Conservation (phyloP, 1,140 invertebrate genomes). For the Elysia chlorotica region DNA sequence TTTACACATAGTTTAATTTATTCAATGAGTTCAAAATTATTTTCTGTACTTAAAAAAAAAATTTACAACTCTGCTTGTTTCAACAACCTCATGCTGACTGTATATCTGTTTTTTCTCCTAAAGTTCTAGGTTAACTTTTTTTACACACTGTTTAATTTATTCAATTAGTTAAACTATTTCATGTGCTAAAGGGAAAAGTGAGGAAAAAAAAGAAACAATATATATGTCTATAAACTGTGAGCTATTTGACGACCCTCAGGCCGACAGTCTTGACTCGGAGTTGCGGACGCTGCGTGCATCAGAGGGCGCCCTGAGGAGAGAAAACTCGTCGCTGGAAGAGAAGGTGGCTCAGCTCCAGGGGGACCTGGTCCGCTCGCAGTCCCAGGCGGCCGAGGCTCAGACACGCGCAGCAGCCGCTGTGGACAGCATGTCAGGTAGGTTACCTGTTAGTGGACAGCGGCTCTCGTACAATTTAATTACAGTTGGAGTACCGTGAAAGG, state of each 20-base stretch:
- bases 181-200: no score
- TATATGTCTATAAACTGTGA: no score
- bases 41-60: no score
- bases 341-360: conserved; percentile 27
- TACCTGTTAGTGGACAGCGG: no score
- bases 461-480: no score
- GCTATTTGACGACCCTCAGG: conserved; percentile 36
- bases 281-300: conserved; percentile 32
- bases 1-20: no score
- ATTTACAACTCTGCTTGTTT: no score
- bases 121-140: background rate
- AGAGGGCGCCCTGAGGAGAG: conserved; percentile 35
- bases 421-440: background rate
- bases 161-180: background rate
- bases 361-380: background rate
- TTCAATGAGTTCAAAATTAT: no score
- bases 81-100: no score
- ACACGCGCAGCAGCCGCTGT: conserved; percentile 24
- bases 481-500: no score
- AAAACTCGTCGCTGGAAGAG: conserved; percentile 32
- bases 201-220: no score
- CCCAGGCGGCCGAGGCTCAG: conserved; percentile 20
- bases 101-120: background rate
- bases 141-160: background rate
- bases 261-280: conserved; percentile 41